These are phyloP conservation scores for Erpetoichthys calabaricus DNA, from an alignment of 2,797 vertebrate species.

Conservation along the genomic window DNA sequence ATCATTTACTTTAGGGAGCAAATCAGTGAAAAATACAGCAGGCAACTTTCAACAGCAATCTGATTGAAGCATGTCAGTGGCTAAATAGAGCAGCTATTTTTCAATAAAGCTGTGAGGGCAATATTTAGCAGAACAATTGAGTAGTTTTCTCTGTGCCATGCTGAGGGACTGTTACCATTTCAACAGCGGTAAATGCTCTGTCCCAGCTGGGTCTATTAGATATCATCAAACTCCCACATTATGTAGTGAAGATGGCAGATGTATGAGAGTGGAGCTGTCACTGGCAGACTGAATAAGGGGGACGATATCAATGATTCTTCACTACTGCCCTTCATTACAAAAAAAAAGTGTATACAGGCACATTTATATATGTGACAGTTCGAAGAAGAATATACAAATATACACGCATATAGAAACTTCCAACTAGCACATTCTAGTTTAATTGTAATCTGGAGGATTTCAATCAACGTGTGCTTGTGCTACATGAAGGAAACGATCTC, in stretches of 20 bases:
- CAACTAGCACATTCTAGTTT: conserved; percentile 3
- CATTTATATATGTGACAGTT: conserved; percentile 6
- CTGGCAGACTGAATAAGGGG: conserved; percentile 2
- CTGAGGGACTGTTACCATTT: conserved; percentile 31
- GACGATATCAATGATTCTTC: conserved; percentile 6
- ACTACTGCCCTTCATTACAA: conserved; percentile 8
- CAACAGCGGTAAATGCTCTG: conserved; percentile 51
- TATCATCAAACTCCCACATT: conserved; percentile 24
- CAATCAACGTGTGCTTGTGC: conserved; percentile 1
- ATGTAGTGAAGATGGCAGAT: conserved; percentile 12
- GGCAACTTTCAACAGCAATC: no score
- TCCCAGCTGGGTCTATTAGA: conserved; percentile 51
- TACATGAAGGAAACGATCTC: not conserved
- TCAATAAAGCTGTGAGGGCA: no score
- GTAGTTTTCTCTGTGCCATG: conserved; percentile 26
- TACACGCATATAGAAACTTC: not conserved
- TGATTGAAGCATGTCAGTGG: no score
- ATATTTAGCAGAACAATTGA: conserved; percentile 5
- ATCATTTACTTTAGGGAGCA: no score
- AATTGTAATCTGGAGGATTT: conserved; percentile 1
- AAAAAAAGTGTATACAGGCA: conserved; percentile 3
- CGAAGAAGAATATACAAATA: not conserved
- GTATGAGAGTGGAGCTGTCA: conserved; percentile 13
- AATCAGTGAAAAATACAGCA: no score
- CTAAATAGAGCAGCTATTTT: no score